Base-by-base conservation (phyloP, 2,797 vertebrate species). In the Phrynocephalus guinanensis region DNA sequence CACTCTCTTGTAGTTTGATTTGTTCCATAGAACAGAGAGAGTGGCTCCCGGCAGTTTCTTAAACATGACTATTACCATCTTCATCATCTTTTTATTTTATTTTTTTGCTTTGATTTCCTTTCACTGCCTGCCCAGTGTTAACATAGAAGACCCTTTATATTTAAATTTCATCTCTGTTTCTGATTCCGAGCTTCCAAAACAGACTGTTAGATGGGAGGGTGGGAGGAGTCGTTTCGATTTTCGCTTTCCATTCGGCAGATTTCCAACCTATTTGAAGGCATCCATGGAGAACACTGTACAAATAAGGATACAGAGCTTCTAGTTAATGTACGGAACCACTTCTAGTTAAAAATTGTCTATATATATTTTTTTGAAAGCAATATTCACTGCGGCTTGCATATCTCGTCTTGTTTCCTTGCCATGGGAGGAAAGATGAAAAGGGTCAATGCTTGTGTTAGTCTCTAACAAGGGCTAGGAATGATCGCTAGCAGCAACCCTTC, bases 1-100 rank as follows among this genome's bases (percentile, higher is more conserved):
- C 60, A 86, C 75, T 86, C 87, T 91, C 91, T 82, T 44, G 85
- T 52, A 89, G 87, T 67, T 86, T 85, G 85, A 79, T 83, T 15
- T 26, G 9, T 79, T 84, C 80, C 68, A 33, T 52, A 16, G 60
- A 80, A 20, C 0, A 0, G 82, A 86, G 80, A 85, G 18, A 60
- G 3, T 63, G 38, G 7, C 76, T 84, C 30, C 68, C 15, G 33
- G 8, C 1, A 75, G 9, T 73, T 83, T 38, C 48, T 30, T 56
- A 18, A 66, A 63, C 13, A 5, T 28, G 89, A 24, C 48, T 71
- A 79, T 22, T 87, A 10, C 38, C 87, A 72, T 13, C 52, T n/a
- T 82, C 70, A 82, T 7, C 3, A 67, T 0, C 70, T 76, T 15
- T 13, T 83, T 90, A 52, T 18, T 56, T 88, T 82, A 76, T 28